These are phyloP conservation scores for Andrena flavipes DNA, from an alignment of 2,888 invertebrate genomes.

Conservation along the genomic window DNA sequence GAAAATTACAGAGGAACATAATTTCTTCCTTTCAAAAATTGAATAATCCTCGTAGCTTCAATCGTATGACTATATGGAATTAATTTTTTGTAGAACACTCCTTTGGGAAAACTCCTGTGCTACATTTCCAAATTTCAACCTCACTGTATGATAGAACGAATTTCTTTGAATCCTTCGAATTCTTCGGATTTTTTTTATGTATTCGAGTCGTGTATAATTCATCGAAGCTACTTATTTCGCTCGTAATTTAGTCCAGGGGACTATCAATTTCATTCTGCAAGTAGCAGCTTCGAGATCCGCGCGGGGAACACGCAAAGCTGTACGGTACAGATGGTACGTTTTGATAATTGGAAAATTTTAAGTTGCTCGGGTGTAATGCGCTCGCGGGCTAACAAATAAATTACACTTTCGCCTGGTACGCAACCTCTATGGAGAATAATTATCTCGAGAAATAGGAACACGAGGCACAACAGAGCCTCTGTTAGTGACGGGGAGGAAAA, in stretches of 20 bases:
- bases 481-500: constrained; percentile 52
- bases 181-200: neutral
- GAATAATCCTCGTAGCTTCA: neutral
- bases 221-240: neutral
- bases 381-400: constrained; percentile 21
- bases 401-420: constrained; percentile 26
- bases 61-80: too few species aligned
- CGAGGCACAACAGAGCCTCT: constrained; percentile 36
- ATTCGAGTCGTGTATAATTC: neutral
- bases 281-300: neutral
- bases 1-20: too few species aligned
- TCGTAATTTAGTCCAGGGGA: neutral
- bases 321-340: neutral
- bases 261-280: neutral
- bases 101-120: too few species aligned
- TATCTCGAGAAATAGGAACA: constrained; percentile 42
- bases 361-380: neutral
- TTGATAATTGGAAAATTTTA: constrained; percentile 8
- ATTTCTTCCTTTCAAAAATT: too few species aligned
- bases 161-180: neutral
- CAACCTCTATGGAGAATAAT: constrained; percentile 43
- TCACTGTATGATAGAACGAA: neutral
- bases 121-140: too few species aligned
- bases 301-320: neutral
- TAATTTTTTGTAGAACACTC: too few species aligned